Evolutionary conservation across 2,113 vertebrate species (phyloP).

Genomic region (Nasalis larvatus): DNA sequence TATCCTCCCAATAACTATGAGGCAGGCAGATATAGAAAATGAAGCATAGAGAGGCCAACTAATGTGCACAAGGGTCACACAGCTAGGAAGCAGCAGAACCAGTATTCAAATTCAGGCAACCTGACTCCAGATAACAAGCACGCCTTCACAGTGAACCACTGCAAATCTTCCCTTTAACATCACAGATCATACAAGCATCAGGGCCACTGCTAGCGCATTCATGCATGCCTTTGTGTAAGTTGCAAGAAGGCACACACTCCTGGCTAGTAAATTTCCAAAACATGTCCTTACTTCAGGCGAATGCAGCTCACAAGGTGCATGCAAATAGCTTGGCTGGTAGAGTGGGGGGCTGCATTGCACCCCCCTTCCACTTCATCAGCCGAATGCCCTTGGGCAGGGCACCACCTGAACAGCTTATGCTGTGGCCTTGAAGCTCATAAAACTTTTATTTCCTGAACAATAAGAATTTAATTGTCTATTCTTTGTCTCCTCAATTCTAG

Average conservation of each 20-base stretch:
- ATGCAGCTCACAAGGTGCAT: background rate
- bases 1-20: background rate
- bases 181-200: rapidly evolving
- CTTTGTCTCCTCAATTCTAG: background rate
- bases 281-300: background rate
- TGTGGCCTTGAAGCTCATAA: constrained; percentile 31
- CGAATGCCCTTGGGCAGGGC: background rate
- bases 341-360: background rate
- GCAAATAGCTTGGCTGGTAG: background rate
- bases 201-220: background rate
- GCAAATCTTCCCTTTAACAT: background rate
- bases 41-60: background rate
- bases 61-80: background rate
- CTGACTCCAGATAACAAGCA: background rate
- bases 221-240: background rate
- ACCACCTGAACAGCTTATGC: background rate
- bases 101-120: background rate
- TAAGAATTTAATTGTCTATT: constrained; percentile 30
- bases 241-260: background rate
- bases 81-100: background rate
- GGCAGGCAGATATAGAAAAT: background rate
- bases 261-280: background rate
- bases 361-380: background rate
- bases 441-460: constrained; percentile 4
- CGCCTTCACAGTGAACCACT: background rate